phyloP scores from a whole-genome alignment of 2,797 vertebrate genomes.

The Podarcis lilfordi region DNA sequence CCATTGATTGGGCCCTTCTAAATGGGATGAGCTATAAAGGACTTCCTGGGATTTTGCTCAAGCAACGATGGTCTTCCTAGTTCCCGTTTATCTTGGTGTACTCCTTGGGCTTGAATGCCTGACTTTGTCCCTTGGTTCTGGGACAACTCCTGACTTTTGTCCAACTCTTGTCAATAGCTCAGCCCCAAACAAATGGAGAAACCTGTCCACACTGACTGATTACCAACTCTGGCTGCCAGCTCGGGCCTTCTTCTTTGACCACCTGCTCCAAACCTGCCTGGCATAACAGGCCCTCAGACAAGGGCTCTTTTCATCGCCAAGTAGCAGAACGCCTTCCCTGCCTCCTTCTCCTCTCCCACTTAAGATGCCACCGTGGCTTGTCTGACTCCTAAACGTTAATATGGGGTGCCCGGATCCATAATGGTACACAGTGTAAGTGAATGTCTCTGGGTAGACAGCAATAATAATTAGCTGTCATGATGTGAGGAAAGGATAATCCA shows the following conservation, averaged over 20 bases:
- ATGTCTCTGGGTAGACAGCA: constrained; percentile 72
- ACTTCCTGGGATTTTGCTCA: not conserved
- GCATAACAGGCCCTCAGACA: fast-evolving
- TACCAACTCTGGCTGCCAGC: not conserved
- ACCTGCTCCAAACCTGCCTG: constrained; percentile 10
- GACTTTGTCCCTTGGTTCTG: not conserved
- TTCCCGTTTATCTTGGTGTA: not conserved
- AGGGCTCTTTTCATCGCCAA: not conserved
- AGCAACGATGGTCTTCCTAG: not conserved
- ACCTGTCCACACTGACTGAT: not conserved
- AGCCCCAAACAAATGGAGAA: not conserved
- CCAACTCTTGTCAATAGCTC: too few species aligned
- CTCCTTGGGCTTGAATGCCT: not conserved
- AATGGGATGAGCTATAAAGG: not conserved
- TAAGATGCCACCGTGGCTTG: constrained; percentile 56
- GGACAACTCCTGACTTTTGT: not conserved
- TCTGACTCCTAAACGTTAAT: constrained; percentile 66
- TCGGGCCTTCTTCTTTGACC: fast-evolving
- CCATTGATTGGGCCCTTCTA: not conserved
- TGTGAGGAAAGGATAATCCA: constrained; percentile 79
- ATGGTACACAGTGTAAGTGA: constrained; percentile 66
- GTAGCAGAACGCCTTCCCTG: fast-evolving
- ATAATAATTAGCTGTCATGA: constrained; percentile 82
- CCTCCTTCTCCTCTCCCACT: constrained; percentile 41
- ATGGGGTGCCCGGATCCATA: constrained; percentile 62